These are phyloP conservation scores for Psittacula echo DNA, from an alignment of 2,797 vertebrate species.

Conservation along the genomic window DNA sequence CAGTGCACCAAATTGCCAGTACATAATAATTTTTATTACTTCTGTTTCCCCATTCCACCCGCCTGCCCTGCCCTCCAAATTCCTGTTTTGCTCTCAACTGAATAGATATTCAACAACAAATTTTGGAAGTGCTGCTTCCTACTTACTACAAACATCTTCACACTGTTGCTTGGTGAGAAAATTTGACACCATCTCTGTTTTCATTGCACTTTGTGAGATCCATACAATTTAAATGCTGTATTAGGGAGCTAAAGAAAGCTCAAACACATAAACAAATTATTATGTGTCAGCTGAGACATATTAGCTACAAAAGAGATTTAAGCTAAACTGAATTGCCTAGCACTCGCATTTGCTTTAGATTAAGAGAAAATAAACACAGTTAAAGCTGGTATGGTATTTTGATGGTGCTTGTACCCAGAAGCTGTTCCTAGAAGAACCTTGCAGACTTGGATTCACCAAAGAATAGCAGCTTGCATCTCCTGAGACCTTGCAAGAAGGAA, in stretches of 20 bases:
- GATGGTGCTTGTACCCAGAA: background rate
- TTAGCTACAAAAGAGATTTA: background rate
- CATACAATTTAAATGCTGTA: background rate
- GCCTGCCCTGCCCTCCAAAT: background rate
- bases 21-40: background rate
- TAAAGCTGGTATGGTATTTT: background rate
- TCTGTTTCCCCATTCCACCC: background rate
- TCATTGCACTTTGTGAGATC: background rate
- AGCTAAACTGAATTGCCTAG: background rate
- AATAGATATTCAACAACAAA: background rate
- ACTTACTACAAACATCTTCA: background rate
- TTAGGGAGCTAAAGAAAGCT: background rate
- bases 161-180: background rate
- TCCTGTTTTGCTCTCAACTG: background rate
- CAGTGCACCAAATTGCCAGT: background rate
- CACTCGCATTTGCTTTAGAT: background rate
- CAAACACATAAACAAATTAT: background rate
- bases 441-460: background rate
- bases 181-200: background rate
- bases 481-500: background rate
- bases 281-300: background rate
- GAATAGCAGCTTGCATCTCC: background rate
- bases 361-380: constrained; percentile 30
- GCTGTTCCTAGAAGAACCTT: background rate
- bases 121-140: background rate